These are phyloP conservation scores for Halisarca cf. caerulea DNA, from an alignment of 37 sponge, comb jelly and placozoan genomes.

Conservation along the genomic window DNA sequence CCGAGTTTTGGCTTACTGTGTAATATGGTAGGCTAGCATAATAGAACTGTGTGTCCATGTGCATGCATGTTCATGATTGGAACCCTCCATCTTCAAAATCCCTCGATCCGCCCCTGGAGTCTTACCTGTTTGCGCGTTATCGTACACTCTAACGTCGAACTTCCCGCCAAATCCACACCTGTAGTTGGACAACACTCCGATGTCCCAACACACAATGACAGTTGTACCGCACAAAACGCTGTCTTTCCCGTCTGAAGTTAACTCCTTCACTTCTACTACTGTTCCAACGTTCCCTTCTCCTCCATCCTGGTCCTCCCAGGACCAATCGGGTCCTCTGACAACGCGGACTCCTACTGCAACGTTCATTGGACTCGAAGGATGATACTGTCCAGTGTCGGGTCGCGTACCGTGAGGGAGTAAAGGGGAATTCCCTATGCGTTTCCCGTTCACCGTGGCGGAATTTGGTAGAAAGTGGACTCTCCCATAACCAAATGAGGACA, in stretches of 20 bases:
- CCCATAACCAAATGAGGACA: too few relatives aligned
- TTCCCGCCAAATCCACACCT: conserved; percentile 63
- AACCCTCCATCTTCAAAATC: too few relatives aligned
- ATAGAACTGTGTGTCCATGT: too few relatives aligned
- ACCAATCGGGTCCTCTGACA: conserved; percentile 88
- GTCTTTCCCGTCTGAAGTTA: background rate
- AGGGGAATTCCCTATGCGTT: too few relatives aligned
- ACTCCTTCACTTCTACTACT: conserved; percentile 50
- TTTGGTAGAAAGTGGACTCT: too few relatives aligned
- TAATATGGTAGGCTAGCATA: too few relatives aligned
- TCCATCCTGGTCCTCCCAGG: conserved; percentile 84
- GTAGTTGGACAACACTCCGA: conserved; percentile 72
- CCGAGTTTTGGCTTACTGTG: too few relatives aligned
- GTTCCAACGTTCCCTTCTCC: conserved; percentile 87
- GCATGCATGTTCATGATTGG: too few relatives aligned
- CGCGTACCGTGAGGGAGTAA: too few relatives aligned
- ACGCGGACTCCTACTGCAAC: conserved; percentile 61
- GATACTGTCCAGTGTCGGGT: too few relatives aligned
- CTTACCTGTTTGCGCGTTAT: conserved; percentile 58
- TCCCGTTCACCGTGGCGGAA: too few relatives aligned
- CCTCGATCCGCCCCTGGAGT: too few relatives aligned
- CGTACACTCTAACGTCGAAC: conserved; percentile 70
- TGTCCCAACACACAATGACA: conserved; percentile 88
- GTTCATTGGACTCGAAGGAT: conserved; percentile 44
- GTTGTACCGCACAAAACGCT: background rate